Evolutionary conservation across 2,797 vertebrate species (phyloP).

Genomic region (Hoplostethus mediterraneus): DNA sequence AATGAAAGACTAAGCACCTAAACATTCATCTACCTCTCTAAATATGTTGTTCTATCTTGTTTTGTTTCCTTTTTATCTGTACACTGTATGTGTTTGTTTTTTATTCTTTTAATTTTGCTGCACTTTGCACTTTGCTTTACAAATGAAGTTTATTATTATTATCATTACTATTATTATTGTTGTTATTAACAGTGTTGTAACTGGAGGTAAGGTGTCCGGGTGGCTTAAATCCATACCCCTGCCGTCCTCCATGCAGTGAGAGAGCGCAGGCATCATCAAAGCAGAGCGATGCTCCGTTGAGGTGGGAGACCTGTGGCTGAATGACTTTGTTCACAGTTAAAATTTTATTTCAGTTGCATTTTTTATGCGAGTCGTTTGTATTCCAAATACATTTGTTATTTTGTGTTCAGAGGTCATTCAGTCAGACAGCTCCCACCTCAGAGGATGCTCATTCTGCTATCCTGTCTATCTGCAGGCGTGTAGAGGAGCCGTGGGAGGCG

Average conservation of each 20-base stretch:
- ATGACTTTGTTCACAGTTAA: conserved; percentile 23
- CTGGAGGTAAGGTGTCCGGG: conserved; percentile 21
- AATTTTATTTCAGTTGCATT: conserved; percentile 13
- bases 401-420: neutral
- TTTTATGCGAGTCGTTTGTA: conserved; percentile 3
- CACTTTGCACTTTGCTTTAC: neutral
- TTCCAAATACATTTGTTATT: conserved; percentile 1
- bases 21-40: too few species aligned
- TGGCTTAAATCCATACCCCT: conserved; percentile 48
- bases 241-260: conserved; percentile 22
- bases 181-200: conserved; percentile 14
- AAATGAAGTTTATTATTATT: too few species aligned
- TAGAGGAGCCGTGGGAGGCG: neutral
- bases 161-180: too few species aligned
- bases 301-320: conserved; percentile 33
- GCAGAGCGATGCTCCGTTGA: conserved; percentile 48
- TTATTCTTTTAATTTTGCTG: too few species aligned
- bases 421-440: neutral
- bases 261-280: conserved; percentile 53
- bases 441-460: neutral
- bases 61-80: too few species aligned
- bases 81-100: too few species aligned
- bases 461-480: neutral
- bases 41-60: too few species aligned
- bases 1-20: too few species aligned